phyloP scores from a whole-genome alignment of 2,888 invertebrate species.

The Trissolcus brochymenae region DNA sequence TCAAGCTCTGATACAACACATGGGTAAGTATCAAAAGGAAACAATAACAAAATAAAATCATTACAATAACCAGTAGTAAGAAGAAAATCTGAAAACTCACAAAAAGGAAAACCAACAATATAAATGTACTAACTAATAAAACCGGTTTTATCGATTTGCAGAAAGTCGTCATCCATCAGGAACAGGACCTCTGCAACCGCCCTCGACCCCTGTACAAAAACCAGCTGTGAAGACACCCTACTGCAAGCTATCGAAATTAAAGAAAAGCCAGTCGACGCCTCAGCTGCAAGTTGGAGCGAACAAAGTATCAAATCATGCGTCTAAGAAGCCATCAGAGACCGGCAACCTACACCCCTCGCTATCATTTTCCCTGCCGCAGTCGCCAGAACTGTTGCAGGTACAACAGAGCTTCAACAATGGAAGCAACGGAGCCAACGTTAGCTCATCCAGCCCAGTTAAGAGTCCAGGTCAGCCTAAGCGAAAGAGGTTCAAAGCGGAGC shows the following conservation, averaged over 20 bases:
- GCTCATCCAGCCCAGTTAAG: slow-evolving; percentile 60
- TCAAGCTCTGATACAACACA: slow-evolving; percentile 86
- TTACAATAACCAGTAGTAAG: background rate
- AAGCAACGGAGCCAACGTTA: slow-evolving; percentile 10
- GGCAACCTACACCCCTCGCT: slow-evolving; percentile 62
- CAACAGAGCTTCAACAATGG: slow-evolving; percentile 52
- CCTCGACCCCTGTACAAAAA: slow-evolving; percentile 68
- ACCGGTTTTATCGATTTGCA: slow-evolving; percentile 47
- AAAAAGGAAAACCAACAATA: background rate
- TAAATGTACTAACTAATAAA: slow-evolving; percentile 7
- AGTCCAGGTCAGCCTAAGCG: slow-evolving; percentile 70
- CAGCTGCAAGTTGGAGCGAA: slow-evolving; percentile 58
- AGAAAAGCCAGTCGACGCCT: slow-evolving; percentile 66
- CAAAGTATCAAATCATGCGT: slow-evolving; percentile 65
- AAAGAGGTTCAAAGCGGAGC: slow-evolving; percentile 73
- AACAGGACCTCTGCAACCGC: slow-evolving; percentile 70
- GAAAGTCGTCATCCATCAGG: slow-evolving; percentile 74
- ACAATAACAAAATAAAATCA: background rate
- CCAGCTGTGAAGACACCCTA: slow-evolving; percentile 71
- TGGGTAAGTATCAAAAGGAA: slow-evolving; percentile 74
- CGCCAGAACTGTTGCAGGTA: slow-evolving; percentile 69
- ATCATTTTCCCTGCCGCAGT: slow-evolving; percentile 67
- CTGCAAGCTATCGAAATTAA: slow-evolving; percentile 73
- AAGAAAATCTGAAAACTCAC: background rate
- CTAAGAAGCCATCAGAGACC: slow-evolving; percentile 68